A percentile compares a stretch with the other conserved stretches of the same genome.
phyloP scores from a whole-genome alignment of 2,797 vertebrate species.

The Cryptoprocta ferox region DNA sequence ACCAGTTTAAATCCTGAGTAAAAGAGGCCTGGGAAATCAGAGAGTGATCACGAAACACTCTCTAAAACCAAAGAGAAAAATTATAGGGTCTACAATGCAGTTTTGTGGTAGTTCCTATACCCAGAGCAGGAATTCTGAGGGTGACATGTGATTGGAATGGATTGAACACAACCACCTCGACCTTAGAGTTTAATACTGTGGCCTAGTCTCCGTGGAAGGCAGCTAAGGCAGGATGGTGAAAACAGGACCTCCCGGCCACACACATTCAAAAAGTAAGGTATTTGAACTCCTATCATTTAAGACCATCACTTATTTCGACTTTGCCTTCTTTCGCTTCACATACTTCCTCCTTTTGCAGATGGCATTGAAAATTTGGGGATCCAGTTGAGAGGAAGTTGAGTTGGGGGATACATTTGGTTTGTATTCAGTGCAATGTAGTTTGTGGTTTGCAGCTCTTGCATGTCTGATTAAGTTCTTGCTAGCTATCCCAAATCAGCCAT shows the following conservation, averaged over 20 bases:
- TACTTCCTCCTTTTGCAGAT: neutral
- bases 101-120: neutral
- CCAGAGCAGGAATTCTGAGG: neutral
- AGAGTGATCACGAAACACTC: neutral
- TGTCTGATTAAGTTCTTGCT: neutral
- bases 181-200: neutral
- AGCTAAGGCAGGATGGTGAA: neutral
- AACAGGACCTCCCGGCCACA: neutral
- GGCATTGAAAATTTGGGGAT: neutral
- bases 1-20: neutral
- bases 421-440: neutral
- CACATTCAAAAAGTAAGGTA: neutral
- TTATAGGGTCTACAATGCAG: neutral
- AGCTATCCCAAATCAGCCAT: neutral
- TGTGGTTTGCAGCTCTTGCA: neutral
- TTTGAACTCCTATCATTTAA: neutral
- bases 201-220: neutral
- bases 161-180: neutral
- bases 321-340: neutral
- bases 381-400: neutral
- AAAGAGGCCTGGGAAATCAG: neutral
- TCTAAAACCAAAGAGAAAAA: neutral
- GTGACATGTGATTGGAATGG: neutral
- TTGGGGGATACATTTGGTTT: neutral
- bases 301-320: neutral